Base-by-base conservation (phyloP, 2,113 vertebrate species). In the Illadopsis cleaveri region DNA sequence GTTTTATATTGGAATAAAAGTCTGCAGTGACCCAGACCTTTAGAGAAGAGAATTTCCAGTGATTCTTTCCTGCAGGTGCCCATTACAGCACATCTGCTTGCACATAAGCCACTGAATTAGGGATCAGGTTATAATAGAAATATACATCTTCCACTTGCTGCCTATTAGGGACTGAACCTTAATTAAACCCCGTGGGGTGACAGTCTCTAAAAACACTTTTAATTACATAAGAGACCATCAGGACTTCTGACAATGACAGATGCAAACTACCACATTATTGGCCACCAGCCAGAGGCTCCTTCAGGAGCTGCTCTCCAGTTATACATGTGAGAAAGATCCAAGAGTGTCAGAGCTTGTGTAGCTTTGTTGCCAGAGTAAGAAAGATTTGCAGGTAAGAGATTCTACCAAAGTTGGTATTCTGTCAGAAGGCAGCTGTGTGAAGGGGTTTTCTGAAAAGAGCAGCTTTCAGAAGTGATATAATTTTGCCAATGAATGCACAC, bases 151-250 rank as follows among this genome's bases (percentile, higher is more conserved):
- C 47, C 9, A 28, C 57, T 94, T 94, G 37, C 62, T 69, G 47
- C 37, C 64, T 96, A 2, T 86, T 83, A 90, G 75, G 66, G 35
- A 81, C 75, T 77, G 54, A 93, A 35, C 51, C 47, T 87, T 85
- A 96, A 96, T 96, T 96, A 95, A 96, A 90, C 75, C 93, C 73
- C 9, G 10, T 51, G 90, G 90, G 87, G 75, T 77, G 90, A 45
- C 35, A 82, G 71, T 88, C 47, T 77, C 94, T 77, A 95, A 96
- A 96, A 96, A 76, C 93, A 95, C 62, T 91, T 91, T 86, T 95
- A 96, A 97, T 96, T 96, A 87, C 85, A 13, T 90, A 69, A 95
- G 94, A 86, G 94, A 76, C 87, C 92, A 93, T 95, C 95, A 96
- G 94, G 95, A 92, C 90, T 94, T 94, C 61, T 88, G 83, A 93